A percentile compares a stretch with the other conserved stretches of the same genome.
phyloP scores from a whole-genome alignment of 1,140 invertebrate genomes.

The Zophobas morio region DNA sequence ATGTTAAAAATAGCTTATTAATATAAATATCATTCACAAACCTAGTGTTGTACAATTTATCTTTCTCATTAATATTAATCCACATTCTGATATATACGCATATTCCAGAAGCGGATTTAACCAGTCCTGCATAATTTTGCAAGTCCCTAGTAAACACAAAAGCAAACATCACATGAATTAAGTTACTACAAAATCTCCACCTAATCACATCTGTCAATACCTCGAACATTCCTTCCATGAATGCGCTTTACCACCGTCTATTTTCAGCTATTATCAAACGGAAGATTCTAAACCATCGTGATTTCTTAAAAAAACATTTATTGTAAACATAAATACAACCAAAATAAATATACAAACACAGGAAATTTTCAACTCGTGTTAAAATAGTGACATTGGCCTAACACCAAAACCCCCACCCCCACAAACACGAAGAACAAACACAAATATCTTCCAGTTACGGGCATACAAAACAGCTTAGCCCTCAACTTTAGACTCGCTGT shows the following conservation, averaged over 20 bases:
- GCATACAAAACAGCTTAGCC: slow-evolving; percentile 80
- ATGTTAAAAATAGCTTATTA: too few species aligned
- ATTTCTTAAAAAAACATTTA: not conserved
- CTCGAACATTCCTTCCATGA: too few species aligned
- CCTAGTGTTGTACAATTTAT: too few species aligned
- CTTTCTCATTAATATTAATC: not conserved
- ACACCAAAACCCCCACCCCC: slow-evolving; percentile 73
- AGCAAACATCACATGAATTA: not conserved
- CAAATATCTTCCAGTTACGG: slow-evolving; percentile 78
- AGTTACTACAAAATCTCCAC: too few species aligned
- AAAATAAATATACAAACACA: slow-evolving; percentile 13
- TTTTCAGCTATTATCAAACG: too few species aligned
- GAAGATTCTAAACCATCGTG: too few species aligned
- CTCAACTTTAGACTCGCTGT: slow-evolving; percentile 81
- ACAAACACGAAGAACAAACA: slow-evolving; percentile 75
- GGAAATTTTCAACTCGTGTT: slow-evolving; percentile 40
- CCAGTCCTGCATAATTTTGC: not conserved
- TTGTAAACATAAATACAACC: not conserved
- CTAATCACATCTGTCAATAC: too few species aligned
- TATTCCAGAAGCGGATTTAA: not conserved
- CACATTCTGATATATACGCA: not conserved
- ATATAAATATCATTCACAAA: too few species aligned
- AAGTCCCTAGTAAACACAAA: not conserved
- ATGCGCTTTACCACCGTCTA: too few species aligned
- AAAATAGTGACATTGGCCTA: slow-evolving; percentile 76